Percentiles rank a stretch among this genome's conserved stretches.
Conservation (phyloP, 2,113 vertebrate species). For the Antigone vipio region DNA sequence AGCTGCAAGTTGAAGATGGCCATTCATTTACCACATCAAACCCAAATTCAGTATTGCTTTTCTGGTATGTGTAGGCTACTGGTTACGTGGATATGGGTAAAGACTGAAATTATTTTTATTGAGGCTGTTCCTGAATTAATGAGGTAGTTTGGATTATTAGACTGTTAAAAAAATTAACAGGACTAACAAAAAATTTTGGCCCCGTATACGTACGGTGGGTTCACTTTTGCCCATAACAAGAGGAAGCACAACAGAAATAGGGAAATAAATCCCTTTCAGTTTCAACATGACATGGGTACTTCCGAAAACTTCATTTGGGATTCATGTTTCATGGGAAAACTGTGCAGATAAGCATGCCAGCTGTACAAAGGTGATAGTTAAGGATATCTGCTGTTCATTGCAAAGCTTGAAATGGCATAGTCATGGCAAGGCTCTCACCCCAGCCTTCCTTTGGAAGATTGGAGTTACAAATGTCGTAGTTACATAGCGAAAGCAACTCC, state of each 20-base stretch:
- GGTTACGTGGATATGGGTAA: not conserved
- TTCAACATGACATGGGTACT: not conserved
- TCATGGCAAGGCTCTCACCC: not conserved
- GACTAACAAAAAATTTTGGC: not conserved
- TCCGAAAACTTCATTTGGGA: not conserved
- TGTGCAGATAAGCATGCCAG: not conserved
- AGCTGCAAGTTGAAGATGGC: not conserved
- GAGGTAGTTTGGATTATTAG: no score
- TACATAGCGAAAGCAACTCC: fast-evolving
- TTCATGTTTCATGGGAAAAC: not conserved
- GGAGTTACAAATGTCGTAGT: not conserved
- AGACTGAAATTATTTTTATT: not conserved
- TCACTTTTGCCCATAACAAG: not conserved
- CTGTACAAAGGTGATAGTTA: not conserved
- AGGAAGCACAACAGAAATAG: not conserved
- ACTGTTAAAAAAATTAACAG: not conserved
- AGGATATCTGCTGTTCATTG: not conserved
- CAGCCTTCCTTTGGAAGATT: not conserved
- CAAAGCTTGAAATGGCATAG: not conserved
- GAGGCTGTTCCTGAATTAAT: not conserved
- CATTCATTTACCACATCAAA: not conserved
- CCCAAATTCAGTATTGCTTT: not conserved
- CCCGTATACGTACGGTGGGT: fast-evolving
- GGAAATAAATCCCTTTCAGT: not conserved
- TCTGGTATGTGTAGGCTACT: not conserved